A percentile compares a stretch with the other conserved stretches of the same genome.
Evolutionary conservation across 2,888 invertebrate genomes (phyloP).

Genomic region (Pollenia angustigena): DNA sequence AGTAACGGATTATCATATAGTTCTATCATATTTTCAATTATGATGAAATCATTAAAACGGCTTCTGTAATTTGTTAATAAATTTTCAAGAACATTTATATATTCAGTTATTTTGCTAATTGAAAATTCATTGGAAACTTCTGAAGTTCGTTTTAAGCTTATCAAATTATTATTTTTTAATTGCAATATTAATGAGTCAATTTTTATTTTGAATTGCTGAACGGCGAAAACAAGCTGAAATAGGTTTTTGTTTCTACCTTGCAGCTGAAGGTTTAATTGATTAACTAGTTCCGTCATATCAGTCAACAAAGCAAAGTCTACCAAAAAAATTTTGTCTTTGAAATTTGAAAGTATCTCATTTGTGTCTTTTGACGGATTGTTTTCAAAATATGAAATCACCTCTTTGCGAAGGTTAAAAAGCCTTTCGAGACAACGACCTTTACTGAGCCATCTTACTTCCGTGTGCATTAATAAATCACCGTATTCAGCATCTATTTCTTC

Average conservation of each 20-base stretch:
- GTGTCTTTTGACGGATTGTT: too few species aligned
- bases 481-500: conserved; percentile 19
- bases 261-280: background rate
- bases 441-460: conserved; percentile 40
- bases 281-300: conserved; percentile 9
- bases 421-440: conserved; percentile 3
- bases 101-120: too few species aligned
- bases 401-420: background rate
- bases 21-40: too few species aligned
- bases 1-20: too few species aligned
- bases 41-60: too few species aligned
- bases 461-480: conserved; percentile 24
- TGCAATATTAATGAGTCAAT: background rate
- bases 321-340: too few species aligned
- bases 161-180: background rate
- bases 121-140: conserved; percentile 2
- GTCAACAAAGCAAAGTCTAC: background rate
- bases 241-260: too few species aligned
- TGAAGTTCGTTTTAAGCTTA: conserved; percentile 3
- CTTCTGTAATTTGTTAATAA: too few species aligned
- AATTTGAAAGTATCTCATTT: too few species aligned
- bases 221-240: too few species aligned
- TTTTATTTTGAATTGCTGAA: too few species aligned
- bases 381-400: background rate
- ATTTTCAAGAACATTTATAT: too few species aligned